A percentile compares a stretch with the other conserved stretches of the same genome.
Conservation (phyloP, 2,113 vertebrate species). For the Aplodontia rufa region DNA sequence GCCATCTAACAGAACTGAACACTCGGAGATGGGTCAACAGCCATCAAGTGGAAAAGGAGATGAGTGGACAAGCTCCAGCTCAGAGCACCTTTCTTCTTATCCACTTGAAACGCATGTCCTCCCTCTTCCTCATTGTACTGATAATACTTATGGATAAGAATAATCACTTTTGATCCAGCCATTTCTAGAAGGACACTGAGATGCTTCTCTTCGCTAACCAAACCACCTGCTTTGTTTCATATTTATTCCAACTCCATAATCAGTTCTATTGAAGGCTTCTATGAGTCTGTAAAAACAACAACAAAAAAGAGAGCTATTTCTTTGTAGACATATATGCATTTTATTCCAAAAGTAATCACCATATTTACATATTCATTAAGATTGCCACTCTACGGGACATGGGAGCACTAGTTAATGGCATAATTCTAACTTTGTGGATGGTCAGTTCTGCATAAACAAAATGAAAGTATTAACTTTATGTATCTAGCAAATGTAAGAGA, state of each 20-base stretch:
- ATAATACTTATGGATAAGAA: not conserved
- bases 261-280: slow-evolving; percentile 59
- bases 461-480: slow-evolving; percentile 60
- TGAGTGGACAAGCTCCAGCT: not conserved
- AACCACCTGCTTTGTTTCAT: slow-evolving; percentile 11
- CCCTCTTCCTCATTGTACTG: not conserved
- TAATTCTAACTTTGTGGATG: slow-evolving; percentile 71
- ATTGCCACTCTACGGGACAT: slow-evolving; percentile 44
- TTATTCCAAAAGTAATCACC: slow-evolving; percentile 64
- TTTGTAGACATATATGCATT: slow-evolving; percentile 67
- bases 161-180: not conserved
- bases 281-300: slow-evolving; percentile 55
- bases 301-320: slow-evolving; percentile 23
- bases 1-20: not conserved
- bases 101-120: not conserved
- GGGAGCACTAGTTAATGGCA: slow-evolving; percentile 55
- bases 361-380: slow-evolving; percentile 74
- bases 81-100: not conserved
- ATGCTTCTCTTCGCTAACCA: not conserved
- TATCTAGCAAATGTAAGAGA: slow-evolving; percentile 41
- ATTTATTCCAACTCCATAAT: slow-evolving; percentile 6
- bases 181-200: not conserved
- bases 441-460: slow-evolving; percentile 69
- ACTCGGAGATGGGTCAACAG: not conserved
- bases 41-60: not conserved